Evolutionary conservation across 1,140 invertebrate genomes (phyloP).

Genomic region (Aphaenogaster ashmeadi): DNA sequence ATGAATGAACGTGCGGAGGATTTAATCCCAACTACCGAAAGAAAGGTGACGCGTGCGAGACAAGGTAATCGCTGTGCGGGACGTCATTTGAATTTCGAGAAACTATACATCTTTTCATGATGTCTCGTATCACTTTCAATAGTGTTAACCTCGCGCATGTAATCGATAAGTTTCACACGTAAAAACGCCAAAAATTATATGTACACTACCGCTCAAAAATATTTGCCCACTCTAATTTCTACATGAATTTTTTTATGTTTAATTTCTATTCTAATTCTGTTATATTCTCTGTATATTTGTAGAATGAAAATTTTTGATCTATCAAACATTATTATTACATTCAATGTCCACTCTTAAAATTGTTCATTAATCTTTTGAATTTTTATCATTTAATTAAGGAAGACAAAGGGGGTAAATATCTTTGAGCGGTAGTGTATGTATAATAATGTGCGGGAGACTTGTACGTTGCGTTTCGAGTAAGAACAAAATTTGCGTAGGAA

Average conservation of each 20-base stretch:
- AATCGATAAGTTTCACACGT: neutral
- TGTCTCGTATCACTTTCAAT: neutral
- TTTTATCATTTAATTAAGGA: no score
- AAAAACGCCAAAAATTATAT: neutral
- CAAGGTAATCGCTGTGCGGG: conserved; percentile 42
- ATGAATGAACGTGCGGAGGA: conserved; percentile 57
- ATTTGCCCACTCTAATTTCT: no score
- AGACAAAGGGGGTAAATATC: no score
- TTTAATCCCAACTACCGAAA: conserved; percentile 51
- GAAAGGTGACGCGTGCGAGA: conserved; percentile 38
- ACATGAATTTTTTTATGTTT: no score
- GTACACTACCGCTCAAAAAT: no score
- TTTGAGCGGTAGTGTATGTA: neutral
- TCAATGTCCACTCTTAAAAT: no score
- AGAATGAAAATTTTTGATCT: no score
- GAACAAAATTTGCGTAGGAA: conserved; percentile 66
- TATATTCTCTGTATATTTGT: no score
- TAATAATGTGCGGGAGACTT: neutral
- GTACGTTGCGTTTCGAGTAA: neutral
- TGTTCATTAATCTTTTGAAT: no score
- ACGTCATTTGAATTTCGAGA: conserved; percentile 38
- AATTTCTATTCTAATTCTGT: no score
- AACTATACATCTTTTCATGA: neutral
- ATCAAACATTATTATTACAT: no score
- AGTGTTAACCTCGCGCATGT: neutral